Percentiles rank a stretch among this genome's conserved stretches.
Evolutionary conservation across 2,797 vertebrate genomes (phyloP).

Genomic region (Echeneis naucrates): DNA sequence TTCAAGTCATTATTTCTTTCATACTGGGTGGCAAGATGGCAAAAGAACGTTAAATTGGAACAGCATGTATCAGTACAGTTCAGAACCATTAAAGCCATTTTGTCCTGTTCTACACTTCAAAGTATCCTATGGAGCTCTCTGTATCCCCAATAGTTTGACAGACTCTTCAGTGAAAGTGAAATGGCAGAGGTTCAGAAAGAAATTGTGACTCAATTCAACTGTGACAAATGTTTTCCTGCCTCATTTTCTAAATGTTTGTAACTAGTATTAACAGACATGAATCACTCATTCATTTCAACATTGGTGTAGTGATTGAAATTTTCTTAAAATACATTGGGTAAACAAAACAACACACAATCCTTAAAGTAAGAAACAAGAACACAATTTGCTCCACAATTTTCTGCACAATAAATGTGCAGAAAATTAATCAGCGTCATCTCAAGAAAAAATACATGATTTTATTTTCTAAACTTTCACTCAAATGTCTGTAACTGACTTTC

Average conservation of each 20-base stretch:
- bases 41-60: constrained; percentile 55
- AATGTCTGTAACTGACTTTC: neutral
- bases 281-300: neutral
- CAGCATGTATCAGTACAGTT: constrained; percentile 66
- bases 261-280: neutral
- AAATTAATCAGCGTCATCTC: too few relatives aligned
- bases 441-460: too few relatives aligned
- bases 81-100: constrained; percentile 42
- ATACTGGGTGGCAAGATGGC: constrained; percentile 31
- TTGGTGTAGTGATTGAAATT: neutral
- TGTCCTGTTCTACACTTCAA: constrained; percentile 62
- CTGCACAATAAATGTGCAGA: neutral
- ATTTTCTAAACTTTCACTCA: constrained; percentile 5
- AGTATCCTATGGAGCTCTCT: constrained; percentile 14
- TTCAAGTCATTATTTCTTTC: constrained; percentile 57
- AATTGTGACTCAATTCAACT: constrained; percentile 10
- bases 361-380: neutral
- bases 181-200: neutral
- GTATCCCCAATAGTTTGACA: constrained; percentile 30
- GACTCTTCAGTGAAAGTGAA: constrained; percentile 9
- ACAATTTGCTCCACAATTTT: neutral
- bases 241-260: neutral
- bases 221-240: constrained; percentile 3
- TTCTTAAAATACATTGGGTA: neutral
- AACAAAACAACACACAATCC: neutral